Evolutionary conservation across 2,113 vertebrate species (phyloP).

Genomic region (cat (Felis catus)): F.catus_Fca126_mat1.0 CM031420.1:124983501-124984000

Average conservation of each 20-base stretch:
- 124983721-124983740: background rate
- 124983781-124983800: background rate
- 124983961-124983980: background rate
- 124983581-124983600: constrained; percentile 67
- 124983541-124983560: constrained; percentile 66
- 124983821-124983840: background rate
- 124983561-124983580: constrained; percentile 80
- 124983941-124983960: background rate
- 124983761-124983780: background rate
- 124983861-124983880: background rate
- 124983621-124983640: background rate
- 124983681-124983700: background rate
- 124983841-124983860: background rate
- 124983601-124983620: constrained; percentile 51
- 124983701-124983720: background rate
- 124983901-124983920: background rate
- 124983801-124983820: background rate
- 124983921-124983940: background rate
- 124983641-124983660: background rate
- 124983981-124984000: background rate
- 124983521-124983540: constrained; percentile 83
- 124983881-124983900: background rate
- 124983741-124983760: background rate
- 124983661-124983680: background rate
- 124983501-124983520: constrained; percentile 35